Evolutionary conservation across 1,140 invertebrate genomes (phyloP).

Genomic region (Zaprionus vittiger): DNA sequence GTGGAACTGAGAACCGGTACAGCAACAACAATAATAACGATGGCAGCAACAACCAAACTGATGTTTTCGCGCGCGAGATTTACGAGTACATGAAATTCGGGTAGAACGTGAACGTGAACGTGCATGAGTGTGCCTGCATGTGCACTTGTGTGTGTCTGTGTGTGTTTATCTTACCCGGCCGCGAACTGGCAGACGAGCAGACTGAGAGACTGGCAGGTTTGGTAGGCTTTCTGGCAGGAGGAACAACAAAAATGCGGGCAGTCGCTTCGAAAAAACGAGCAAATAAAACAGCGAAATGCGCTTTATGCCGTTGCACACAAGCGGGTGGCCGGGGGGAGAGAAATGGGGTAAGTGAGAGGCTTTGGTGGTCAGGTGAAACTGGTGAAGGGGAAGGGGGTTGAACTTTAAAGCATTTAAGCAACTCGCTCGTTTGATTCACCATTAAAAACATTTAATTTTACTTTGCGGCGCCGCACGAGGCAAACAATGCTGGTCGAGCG

Average conservation of each 20-base stretch:
- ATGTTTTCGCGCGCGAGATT: slow-evolving; percentile 79
- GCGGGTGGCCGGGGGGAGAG: neutral
- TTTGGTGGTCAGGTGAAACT: neutral
- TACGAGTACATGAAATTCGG: slow-evolving; percentile 75
- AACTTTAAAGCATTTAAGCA: slow-evolving; percentile 61
- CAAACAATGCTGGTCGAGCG: slow-evolving; percentile 59
- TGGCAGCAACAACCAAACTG: slow-evolving; percentile 55
- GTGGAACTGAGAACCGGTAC: slow-evolving; percentile 15
- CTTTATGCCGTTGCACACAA: slow-evolving; percentile 45
- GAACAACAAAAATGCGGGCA: slow-evolving; percentile 77
- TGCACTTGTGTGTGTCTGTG: slow-evolving; percentile 15
- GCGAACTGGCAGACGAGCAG: slow-evolving; percentile 38
- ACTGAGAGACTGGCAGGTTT: slow-evolving; percentile 26
- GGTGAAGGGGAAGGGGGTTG: neutral
- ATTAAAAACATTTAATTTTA: slow-evolving; percentile 73
- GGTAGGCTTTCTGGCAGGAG: slow-evolving; percentile 67
- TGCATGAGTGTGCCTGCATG: slow-evolving; percentile 47
- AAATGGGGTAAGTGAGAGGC: neutral
- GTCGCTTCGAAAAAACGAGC: slow-evolving; percentile 31
- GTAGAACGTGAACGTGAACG: slow-evolving; percentile 77
- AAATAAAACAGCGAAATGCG: slow-evolving; percentile 62
- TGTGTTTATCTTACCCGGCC: slow-evolving; percentile 69
- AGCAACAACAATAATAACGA: slow-evolving; percentile 37
- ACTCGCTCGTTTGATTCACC: slow-evolving; percentile 39
- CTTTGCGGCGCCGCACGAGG: slow-evolving; percentile 29